Evolutionary conservation across 2,113 vertebrate species (phyloP).

Genomic region (Chlamydotis undulata): DNA sequence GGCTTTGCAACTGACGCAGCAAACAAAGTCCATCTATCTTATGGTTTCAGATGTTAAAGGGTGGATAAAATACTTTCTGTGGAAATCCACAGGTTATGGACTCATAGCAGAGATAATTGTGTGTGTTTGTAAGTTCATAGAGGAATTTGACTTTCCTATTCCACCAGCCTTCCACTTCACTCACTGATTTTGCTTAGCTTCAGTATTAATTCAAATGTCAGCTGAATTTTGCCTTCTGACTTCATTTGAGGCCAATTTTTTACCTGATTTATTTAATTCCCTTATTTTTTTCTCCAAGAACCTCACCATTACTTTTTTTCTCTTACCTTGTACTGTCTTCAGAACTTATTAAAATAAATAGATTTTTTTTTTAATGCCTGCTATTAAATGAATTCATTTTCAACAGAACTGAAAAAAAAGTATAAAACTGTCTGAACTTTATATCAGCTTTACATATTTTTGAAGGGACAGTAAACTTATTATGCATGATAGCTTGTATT

Average conservation of each 20-base stretch:
- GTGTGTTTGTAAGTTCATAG: neutral
- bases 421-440: neutral
- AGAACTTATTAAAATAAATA: conserved; percentile 16
- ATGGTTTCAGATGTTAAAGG: neutral
- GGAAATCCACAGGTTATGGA: neutral
- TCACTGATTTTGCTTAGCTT: neutral
- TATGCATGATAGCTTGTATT: neutral
- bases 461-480: conserved; percentile 22
- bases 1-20: neutral
- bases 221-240: neutral
- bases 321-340: neutral
- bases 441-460: neutral
- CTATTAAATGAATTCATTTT: neutral
- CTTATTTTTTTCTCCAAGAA: neutral
- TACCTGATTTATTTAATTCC: neutral
- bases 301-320: neutral
- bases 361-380: neutral
- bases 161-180: rapidly evolving
- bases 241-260: neutral
- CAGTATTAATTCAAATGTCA: neutral
- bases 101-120: neutral
- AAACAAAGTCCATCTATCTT: neutral
- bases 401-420: neutral
- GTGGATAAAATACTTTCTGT: neutral
- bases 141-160: neutral